These are phyloP conservation scores for Odontophorus gujanensis DNA, from an alignment of 2,113 vertebrate species.

Conservation along the genomic window DNA sequence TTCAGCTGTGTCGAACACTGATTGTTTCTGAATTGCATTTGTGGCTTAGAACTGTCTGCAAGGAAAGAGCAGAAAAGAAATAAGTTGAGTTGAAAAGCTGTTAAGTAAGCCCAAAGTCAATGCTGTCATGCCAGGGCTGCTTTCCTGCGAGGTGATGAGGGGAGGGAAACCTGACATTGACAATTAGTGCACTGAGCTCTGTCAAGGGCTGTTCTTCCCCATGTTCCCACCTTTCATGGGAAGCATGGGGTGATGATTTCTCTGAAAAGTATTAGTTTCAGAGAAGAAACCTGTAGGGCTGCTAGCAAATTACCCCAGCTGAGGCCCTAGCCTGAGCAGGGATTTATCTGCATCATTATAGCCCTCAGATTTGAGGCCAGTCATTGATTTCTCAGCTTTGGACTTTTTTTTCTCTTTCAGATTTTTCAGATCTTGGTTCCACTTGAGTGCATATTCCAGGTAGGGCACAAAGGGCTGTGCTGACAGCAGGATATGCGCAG, in stretches of 20 bases:
- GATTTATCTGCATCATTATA: background rate
- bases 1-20: background rate
- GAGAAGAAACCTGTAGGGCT: background rate
- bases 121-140: background rate
- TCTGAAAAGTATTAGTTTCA: background rate
- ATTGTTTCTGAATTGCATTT: background rate
- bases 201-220: background rate
- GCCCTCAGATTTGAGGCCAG: background rate
- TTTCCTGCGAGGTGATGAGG: rapidly evolving
- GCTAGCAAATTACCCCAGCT: background rate
- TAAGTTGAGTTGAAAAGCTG: background rate
- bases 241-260: background rate
- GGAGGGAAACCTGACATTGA: background rate
- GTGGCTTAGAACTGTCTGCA: background rate
- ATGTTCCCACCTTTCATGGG: background rate
- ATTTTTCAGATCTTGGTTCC: background rate
- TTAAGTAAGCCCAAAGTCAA: background rate
- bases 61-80: background rate
- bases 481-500: background rate
- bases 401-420: background rate
- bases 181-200: background rate
- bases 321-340: background rate
- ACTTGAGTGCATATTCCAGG: background rate
- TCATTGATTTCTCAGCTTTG: background rate
- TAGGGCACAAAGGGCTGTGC: background rate